Evolutionary conservation across 1,140 invertebrate species (phyloP), one percentile per base, ranked within the genome.

Genomic region (Heliconius himera): DNA sequence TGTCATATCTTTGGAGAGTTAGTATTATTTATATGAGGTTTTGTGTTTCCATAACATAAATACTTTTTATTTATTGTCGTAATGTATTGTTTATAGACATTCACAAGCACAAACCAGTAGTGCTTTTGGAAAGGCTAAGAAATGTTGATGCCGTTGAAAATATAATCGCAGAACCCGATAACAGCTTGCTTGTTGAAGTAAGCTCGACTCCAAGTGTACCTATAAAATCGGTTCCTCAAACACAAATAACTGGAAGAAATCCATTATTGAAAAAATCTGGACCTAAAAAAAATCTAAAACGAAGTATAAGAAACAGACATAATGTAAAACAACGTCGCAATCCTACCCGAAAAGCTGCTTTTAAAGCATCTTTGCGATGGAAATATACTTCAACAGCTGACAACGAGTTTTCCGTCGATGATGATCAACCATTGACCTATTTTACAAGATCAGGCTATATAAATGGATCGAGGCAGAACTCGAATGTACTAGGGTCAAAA

Each of bases 71-170:
- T 20, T 38, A 22, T 56, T 18, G 3, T 72, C 74, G 33, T 75
- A 11, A 33, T 33, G 26, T 76, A 46, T 56, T 56, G 41, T 18
- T 77, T 70, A 49, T 56, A 81, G 79, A 54, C 18, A 56, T 70
- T 16, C 79, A 81, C 26, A 51, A 18, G 13, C 79, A 81, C 41
- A 51, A 77, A 16, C 79, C 79, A 13, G 29, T 76, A 11, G 79
- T 81, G 18, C 22, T 81, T 9, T 73, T 81, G 13, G 72, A 81
- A 77, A 66, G 79, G n/a, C 41, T 81, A 49, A 33, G 9, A 22
- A 66, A 66, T 66, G 26, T 66, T 26, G 60, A 66, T 66, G 22
- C 60, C 4, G 60, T 29, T 66, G 60, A 66, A 13, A 66, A 26
- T 66, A 26, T 29, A 29, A 6, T 29, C 1, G 1, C 13, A 13